These are phyloP conservation scores for Marmota flaviventris DNA, from an alignment of 2,113 vertebrate species.

Conservation along the genomic window DNA sequence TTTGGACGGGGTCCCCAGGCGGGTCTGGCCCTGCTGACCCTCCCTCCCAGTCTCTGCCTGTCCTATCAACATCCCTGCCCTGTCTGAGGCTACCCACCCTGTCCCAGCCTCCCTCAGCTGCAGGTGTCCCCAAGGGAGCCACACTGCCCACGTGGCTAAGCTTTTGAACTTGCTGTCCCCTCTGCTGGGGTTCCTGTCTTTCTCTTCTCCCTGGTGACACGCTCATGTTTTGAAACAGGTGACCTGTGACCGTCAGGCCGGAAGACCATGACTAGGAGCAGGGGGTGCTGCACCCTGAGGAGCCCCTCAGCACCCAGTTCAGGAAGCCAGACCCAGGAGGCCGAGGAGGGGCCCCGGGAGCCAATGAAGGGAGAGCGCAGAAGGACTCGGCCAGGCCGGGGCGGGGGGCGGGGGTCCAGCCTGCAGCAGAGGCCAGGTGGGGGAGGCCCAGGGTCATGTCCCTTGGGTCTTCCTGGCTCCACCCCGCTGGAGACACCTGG, in stretches of 20 bases:
- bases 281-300: not conserved
- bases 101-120: not conserved
- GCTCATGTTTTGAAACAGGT: not conserved
- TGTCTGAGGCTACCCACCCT: fast-evolving
- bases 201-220: not conserved
- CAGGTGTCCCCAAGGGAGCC: not conserved
- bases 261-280: not conserved
- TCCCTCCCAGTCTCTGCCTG: not conserved
- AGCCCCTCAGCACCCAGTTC: not conserved
- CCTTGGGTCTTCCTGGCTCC: not conserved
- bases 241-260: not conserved
- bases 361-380: fast-evolving
- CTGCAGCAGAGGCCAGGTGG: not conserved
- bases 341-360: not conserved
- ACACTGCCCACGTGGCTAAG: fast-evolving
- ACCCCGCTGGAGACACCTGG: not conserved
- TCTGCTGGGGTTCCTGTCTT: not conserved
- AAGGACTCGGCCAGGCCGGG: not conserved
- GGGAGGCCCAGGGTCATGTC: no score
- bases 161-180: not conserved
- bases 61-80: not conserved
- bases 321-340: not conserved
- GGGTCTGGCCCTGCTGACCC: not conserved
- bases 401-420: no score
- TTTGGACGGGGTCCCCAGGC: not conserved